phyloP scores from a whole-genome alignment of 2,113 vertebrate genomes.

The Cyanoramphus novaezelandiae region DNA sequence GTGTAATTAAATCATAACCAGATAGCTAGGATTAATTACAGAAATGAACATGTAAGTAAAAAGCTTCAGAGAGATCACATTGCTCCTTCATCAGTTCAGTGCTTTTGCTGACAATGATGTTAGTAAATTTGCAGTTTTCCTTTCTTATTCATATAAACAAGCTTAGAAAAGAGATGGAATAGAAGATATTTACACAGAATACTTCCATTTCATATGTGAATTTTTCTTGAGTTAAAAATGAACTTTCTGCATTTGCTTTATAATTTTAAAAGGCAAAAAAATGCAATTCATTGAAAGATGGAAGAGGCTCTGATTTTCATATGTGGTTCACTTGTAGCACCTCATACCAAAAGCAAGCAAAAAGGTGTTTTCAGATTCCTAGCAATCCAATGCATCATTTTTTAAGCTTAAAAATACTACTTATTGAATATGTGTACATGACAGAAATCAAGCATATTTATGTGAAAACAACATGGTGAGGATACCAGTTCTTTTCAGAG shows the following conservation, averaged over 20 bases:
- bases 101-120: background rate
- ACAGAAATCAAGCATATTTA: background rate
- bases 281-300: background rate
- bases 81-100: background rate
- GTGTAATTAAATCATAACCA: background rate
- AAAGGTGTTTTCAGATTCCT: background rate
- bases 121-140: background rate
- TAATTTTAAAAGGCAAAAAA: background rate
- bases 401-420: conserved; percentile 43
- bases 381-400: background rate
- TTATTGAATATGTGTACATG: background rate
- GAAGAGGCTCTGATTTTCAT: background rate
- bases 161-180: background rate
- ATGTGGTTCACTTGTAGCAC: background rate
- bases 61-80: background rate
- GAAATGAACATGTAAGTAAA: background rate
- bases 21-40: background rate
- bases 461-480: conserved; percentile 58
- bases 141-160: background rate
- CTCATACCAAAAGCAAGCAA: background rate
- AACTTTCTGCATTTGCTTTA: background rate
- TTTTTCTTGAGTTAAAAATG: background rate
- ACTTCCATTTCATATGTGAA: background rate
- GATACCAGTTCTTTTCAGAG: conserved; percentile 58
- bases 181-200: background rate